Conservation (phyloP, 2,113 vertebrate genomes). For the Hyperopisus bebe region DNA sequence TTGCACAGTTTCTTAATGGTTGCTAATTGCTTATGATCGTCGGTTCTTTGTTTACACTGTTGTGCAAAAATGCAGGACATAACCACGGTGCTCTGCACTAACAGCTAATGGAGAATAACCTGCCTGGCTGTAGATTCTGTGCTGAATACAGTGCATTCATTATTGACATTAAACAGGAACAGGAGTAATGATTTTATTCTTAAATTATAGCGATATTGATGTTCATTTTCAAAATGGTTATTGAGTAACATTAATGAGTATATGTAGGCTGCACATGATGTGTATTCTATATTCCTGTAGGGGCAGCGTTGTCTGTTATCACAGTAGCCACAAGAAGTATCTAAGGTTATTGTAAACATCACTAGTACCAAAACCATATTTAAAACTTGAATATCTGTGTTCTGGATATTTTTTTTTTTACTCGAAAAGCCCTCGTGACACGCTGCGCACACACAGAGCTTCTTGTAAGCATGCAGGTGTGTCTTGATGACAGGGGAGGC, state of each 20-base stretch:
- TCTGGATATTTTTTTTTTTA: background rate
- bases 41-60: constrained; percentile 19
- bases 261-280: constrained; percentile 2
- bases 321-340: constrained; percentile 12
- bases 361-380: constrained; percentile 15
- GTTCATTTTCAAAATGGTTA: constrained; percentile 11
- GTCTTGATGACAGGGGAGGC: background rate
- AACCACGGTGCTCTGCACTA: constrained; percentile 28
- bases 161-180: constrained; percentile 24
- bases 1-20: constrained; percentile 21
- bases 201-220: constrained; percentile 16
- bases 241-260: constrained; percentile 10
- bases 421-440: background rate
- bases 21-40: constrained; percentile 12
- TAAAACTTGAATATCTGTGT: constrained; percentile 13
- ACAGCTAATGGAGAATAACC: constrained; percentile 19
- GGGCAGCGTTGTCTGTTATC: constrained; percentile 15
- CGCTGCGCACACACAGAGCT: background rate
- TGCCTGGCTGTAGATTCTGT: constrained; percentile 20
- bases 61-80: constrained; percentile 11
- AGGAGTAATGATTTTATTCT: constrained; percentile 21
- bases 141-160: constrained; percentile 23
- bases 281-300: constrained; percentile 17
- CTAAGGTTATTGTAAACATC: constrained; percentile 19
- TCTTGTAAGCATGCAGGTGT: background rate